A percentile compares a stretch with the other conserved stretches of the same genome.
These are phyloP conservation scores for Dipodomys merriami DNA, from an alignment of 2,113 vertebrate species.

Conservation along the genomic window DNA sequence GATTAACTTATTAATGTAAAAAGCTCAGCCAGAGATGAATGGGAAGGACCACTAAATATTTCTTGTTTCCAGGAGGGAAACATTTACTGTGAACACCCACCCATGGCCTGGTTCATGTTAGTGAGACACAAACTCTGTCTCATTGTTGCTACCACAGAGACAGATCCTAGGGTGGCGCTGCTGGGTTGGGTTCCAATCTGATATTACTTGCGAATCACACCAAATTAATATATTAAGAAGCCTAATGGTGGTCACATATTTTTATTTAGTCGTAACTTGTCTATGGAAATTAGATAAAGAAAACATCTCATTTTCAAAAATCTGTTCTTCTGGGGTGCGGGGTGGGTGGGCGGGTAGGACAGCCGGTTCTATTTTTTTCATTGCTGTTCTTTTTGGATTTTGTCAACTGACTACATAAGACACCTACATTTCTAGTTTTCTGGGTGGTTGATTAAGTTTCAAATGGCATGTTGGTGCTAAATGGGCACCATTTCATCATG, in stretches of 20 bases:
- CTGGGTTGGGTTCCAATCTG: background rate
- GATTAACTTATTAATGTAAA: constrained; percentile 66
- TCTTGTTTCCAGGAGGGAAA: constrained; percentile 56
- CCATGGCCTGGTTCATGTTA: background rate
- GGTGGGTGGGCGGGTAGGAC: background rate
- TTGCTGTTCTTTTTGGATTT: background rate
- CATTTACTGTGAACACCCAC: constrained; percentile 4
- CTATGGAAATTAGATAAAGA: constrained; percentile 33
- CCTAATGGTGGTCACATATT: background rate
- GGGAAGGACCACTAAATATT: constrained; percentile 40
- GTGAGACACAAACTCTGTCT: background rate
- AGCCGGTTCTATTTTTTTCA: too few species aligned
- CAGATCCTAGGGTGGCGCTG: too few species aligned
- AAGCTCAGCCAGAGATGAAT: constrained; percentile 42
- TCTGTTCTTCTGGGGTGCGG: background rate
- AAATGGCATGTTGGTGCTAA: constrained; percentile 2
- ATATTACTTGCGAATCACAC: background rate
- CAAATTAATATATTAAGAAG: constrained; percentile 26
- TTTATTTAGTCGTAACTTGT: constrained; percentile 14
- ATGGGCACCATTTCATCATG: background rate
- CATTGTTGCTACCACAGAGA: background rate
- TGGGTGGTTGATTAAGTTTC: constrained; percentile 11
- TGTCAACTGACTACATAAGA: background rate
- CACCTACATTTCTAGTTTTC: constrained; percentile 20
- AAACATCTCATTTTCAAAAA: background rate